Conservation (phyloP, 2,797 vertebrate species). For the Podarcis lilfordi region DNA sequence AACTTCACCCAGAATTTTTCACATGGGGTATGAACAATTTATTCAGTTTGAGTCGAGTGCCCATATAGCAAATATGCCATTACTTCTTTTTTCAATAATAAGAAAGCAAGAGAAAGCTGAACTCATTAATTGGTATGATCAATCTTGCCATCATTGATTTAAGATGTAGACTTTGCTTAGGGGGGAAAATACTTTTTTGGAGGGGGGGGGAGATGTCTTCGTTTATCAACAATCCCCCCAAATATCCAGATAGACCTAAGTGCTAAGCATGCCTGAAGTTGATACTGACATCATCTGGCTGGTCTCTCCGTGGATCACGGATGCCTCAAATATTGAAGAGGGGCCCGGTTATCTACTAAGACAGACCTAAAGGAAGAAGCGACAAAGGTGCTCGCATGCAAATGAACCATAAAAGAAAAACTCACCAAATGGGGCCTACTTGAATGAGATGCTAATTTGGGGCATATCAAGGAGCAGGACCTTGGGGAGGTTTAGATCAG, state of each 20-base stretch:
- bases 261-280: neutral
- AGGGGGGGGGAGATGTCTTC: neutral
- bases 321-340: constrained; percentile 39
- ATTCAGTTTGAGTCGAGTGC: neutral
- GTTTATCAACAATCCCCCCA: neutral
- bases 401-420: constrained; percentile 47
- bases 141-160: neutral
- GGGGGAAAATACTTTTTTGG: neutral
- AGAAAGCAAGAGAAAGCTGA: neutral
- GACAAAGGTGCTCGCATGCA: neutral
- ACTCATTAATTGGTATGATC: neutral
- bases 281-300: neutral
- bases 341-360: constrained; percentile 11
- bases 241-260: neutral
- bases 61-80: neutral
- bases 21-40: neutral
- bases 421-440: neutral
- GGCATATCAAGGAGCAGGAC: constrained; percentile 15
- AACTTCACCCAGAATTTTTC: neutral
- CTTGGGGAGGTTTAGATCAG: neutral
- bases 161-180: neutral
- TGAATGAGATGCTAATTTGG: neutral
- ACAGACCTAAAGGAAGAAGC: neutral
- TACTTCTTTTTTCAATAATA: neutral
- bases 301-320: constrained; percentile 15